These are phyloP conservation scores for Cladorhizidae sp. DNA, from an alignment of 37 sponge, comb jelly and placozoan species.

Conservation along the genomic window DNA sequence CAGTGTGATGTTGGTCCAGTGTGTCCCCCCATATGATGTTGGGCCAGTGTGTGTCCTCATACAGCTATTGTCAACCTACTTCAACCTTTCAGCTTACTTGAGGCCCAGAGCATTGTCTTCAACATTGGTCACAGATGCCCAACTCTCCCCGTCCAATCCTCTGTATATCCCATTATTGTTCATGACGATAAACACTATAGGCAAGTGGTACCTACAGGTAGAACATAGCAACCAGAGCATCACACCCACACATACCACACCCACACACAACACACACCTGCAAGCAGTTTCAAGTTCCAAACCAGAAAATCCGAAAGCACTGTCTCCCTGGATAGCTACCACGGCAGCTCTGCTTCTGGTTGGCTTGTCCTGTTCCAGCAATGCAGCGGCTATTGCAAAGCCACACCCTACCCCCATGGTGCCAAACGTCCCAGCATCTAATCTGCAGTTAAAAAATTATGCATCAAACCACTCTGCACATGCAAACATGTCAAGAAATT, in stretches of 20 bases:
- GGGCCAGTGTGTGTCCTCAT: not conserved
- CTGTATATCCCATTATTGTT: conserved; percentile 92
- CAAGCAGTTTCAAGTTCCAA: conserved; percentile 94
- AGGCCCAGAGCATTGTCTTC: conserved; percentile 26
- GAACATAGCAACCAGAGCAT: not conserved
- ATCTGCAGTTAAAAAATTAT: conserved; percentile 36
- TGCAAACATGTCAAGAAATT: not conserved
- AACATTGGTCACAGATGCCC: conserved; percentile 11
- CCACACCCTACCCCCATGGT: conserved; percentile 95
- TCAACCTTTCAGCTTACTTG: too few species aligned
- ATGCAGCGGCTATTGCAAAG: conserved; percentile 89
- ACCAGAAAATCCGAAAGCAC: conserved; percentile 96
- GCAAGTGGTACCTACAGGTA: conserved; percentile 81
- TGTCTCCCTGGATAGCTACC: conserved; percentile 90
- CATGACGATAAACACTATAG: conserved; percentile 86
- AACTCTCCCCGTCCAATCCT: conserved; percentile 68
- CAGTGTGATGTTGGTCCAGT: not conserved
- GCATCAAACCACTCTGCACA: not conserved
- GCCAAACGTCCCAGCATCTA: conserved; percentile 96
- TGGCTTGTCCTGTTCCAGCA: conserved; percentile 40
- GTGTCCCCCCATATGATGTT: too few species aligned
- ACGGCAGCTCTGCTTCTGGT: conserved; percentile 27
- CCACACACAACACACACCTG: conserved; percentile 50
- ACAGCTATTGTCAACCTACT: not conserved
- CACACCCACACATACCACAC: conserved; percentile 7